Conservation (phyloP, 2,113 vertebrate genomes). For the Addax nasomaculatus region DNA sequence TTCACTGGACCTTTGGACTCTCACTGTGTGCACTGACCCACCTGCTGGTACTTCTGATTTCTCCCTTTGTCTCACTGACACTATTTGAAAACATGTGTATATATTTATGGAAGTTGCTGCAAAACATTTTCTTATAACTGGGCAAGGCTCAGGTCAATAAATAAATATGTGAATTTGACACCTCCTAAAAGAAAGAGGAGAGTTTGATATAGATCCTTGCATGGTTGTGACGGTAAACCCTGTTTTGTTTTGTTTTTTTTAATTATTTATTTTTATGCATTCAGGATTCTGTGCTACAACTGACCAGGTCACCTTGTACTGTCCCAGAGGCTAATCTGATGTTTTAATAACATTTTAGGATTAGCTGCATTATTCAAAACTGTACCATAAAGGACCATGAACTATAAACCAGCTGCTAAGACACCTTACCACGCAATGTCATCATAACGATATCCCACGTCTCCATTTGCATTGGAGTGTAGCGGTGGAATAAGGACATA, state of each 20-base stretch:
- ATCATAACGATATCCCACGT: neutral
- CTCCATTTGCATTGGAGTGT: neutral
- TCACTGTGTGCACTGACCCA: neutral
- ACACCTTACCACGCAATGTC: neutral
- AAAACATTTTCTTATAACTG: neutral
- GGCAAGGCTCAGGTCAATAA: neutral
- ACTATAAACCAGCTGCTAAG: conserved; percentile 37
- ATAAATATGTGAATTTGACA: neutral
- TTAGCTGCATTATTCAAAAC: conserved; percentile 53
- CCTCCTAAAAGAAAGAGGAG: neutral
- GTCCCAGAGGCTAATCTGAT: conserved; percentile 35
- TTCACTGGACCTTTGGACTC: neutral
- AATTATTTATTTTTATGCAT: neutral
- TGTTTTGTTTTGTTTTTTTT: neutral
- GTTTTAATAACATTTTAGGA: conserved; percentile 53
- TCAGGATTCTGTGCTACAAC: neutral
- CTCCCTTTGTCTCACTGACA: neutral
- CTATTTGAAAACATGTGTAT: neutral
- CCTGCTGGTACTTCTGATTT: neutral
- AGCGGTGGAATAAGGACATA: neutral
- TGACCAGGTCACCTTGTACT: conserved; percentile 46
- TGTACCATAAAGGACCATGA: neutral
- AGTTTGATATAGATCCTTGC: neutral
- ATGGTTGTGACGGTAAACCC: neutral
- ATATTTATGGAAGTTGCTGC: neutral